Evolutionary conservation across 2,888 invertebrate genomes (phyloP), one percentile per base, ranked within the genome.

Genomic region (Galeopsomyia nigrocyanea): DNA sequence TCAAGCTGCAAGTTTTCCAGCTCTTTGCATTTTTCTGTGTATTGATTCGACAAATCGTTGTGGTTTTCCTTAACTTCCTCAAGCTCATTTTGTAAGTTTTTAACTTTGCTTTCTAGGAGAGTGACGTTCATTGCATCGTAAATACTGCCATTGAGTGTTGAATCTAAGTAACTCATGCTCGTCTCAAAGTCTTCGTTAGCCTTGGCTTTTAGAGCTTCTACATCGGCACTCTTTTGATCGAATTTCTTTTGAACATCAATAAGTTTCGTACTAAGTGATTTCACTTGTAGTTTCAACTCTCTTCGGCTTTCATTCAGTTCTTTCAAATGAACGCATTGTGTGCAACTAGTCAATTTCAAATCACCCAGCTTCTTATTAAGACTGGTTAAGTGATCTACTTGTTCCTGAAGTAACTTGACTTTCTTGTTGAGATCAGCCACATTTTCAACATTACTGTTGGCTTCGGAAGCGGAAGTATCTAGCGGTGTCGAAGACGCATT

Each of bases 311-410:
- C 79, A 16, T 76, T 80, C 5, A 82, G 56, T 55, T 83, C 81
- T 10, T 78, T 79, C 9, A 81, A 58, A 57, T 84, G 79, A 0
- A 61, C 68, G 26, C 84, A 85, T 21, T 82, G 78, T 19, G 62
- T 76, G 61, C 85, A 85, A 2, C 79, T 71, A 2, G 76, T 76
- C 3, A 80, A 66, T 73, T 82, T 83, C n/a, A 81, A 46, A 1
- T 82, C 79, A 16, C 77, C 77, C n/a, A 83, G 76, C 47, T 82
- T 83, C 31, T 79, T 76, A 31, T 84, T 84, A 22, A 82, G 70
- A 10, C 70, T 26, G 9, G 74, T 79, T 7, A 85, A 62, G 21
- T 78, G 66, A 5, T 77, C 68, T 0, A 81, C 69, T 73, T 81
- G 67, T 7, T 79, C 78, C 26, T 80, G 67, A n/a, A 83, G 71